Conservation (phyloP, 2,888 invertebrate genomes). For the Falcaria lacertinaria region DNA sequence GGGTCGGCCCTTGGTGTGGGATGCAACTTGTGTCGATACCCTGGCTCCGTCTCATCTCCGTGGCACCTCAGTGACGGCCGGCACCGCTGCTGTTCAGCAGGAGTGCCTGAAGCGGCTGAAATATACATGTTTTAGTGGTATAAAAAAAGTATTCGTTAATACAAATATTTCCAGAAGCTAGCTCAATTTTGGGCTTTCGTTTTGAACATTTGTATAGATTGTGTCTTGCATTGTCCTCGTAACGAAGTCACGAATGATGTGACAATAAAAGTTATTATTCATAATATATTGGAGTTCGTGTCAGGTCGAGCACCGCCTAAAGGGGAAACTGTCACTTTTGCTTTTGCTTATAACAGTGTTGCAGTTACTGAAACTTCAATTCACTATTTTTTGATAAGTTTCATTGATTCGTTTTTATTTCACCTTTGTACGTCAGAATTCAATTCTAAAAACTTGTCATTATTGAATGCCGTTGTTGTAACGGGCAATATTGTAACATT, state of each 20-base stretch:
- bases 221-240: not conserved
- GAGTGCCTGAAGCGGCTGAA: no score
- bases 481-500: not conserved
- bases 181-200: not conserved
- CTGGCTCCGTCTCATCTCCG: no score
- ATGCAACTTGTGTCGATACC: no score
- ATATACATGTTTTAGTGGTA: no score
- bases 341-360: constrained; percentile 2
- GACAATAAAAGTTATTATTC: not conserved
- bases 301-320: not conserved
- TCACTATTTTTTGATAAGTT: not conserved
- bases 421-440: not conserved
- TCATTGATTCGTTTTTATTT: constrained; percentile 2
- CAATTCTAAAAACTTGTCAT: not conserved
- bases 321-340: constrained; percentile 1
- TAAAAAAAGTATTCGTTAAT: no score
- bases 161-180: not conserved
- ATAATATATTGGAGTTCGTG: constrained; percentile 1
- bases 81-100: no score
- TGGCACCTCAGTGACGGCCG: no score
- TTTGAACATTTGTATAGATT: not conserved
- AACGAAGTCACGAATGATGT: constrained; percentile 2
- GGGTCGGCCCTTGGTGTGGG: no score
- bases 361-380: constrained; percentile 2
- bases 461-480: not conserved